These are phyloP conservation scores for Pollenia labialis DNA, from an alignment of 2,888 invertebrate genomes.

Conservation along the genomic window DNA sequence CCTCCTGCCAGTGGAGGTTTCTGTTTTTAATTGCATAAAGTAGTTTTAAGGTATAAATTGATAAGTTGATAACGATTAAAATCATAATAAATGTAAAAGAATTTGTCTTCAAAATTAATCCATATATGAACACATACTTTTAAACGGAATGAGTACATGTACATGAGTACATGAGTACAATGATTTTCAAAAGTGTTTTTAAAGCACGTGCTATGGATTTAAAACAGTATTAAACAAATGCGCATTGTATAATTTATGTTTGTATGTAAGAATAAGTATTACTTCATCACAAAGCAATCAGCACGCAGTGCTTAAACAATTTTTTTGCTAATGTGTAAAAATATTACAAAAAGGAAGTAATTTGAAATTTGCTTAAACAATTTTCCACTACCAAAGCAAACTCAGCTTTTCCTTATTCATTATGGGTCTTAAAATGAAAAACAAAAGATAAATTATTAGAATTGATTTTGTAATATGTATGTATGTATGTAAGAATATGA, in stretches of 20 bases:
- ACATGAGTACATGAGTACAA: not conserved
- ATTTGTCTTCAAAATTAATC: not conserved
- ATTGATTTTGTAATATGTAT: no score
- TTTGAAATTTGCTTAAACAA: slow-evolving; percentile 28
- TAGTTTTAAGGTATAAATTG: no score
- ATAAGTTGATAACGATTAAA: no score
- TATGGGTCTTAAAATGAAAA: not conserved
- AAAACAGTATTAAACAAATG: slow-evolving; percentile 39
- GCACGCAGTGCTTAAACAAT: not conserved
- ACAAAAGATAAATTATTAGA: no score
- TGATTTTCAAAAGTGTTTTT: not conserved
- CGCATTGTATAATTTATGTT: not conserved
- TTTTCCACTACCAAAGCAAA: not conserved
- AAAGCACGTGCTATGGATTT: slow-evolving; percentile 60
- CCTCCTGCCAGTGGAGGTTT: no score
- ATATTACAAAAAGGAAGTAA: slow-evolving; percentile 43
- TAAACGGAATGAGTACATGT: no score
- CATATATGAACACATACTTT: not conserved
- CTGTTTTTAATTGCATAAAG: no score
- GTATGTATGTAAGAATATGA: no score
- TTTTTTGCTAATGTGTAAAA: slow-evolving; percentile 31
- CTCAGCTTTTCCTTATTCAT: not conserved
- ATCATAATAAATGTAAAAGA: no score
- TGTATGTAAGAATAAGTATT: not conserved
- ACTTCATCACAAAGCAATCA: slow-evolving; percentile 30